phyloP scores from a whole-genome alignment of 1,140 invertebrate species.

The Sycophila sp. region DNA sequence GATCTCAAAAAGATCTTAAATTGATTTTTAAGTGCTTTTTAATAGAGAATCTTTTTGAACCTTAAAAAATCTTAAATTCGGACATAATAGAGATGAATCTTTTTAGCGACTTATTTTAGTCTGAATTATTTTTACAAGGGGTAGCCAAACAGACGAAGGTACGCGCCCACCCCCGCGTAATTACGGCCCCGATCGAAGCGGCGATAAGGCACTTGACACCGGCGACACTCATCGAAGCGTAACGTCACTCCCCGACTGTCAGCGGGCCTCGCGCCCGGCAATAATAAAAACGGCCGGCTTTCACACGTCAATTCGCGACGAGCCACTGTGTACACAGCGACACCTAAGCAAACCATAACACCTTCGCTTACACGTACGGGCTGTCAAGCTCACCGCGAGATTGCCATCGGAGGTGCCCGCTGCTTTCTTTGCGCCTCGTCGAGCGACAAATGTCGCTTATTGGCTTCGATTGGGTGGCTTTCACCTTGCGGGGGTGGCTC shows the following conservation, averaged over 20 bases:
- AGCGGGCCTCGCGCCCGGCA: neutral
- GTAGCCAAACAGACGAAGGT: no score
- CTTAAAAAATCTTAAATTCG: no score
- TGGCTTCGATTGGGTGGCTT: no score
- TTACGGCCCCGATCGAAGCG: constrained; percentile 1
- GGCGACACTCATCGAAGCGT: neutral
- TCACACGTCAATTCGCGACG: constrained; percentile 61
- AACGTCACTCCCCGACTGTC: neutral
- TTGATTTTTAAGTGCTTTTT: no score
- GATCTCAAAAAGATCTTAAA: no score
- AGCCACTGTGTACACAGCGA: constrained; percentile 35
- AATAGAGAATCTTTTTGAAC: no score
- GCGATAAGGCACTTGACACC: constrained; percentile 19
- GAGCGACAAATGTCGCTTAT: no score
- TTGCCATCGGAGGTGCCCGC: neutral
- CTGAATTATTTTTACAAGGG: no score
- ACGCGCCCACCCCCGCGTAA: no score
- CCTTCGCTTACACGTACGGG: neutral
- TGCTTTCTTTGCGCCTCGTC: neutral
- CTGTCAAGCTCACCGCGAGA: neutral
- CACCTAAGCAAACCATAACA: constrained; percentile 1
- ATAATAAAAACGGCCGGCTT: constrained; percentile 38
- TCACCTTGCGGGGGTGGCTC: no score
- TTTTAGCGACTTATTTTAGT: no score
- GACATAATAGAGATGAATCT: no score